Conservation (phyloP, 2,888 invertebrate genomes). For the Nasonia oneida region DNA sequence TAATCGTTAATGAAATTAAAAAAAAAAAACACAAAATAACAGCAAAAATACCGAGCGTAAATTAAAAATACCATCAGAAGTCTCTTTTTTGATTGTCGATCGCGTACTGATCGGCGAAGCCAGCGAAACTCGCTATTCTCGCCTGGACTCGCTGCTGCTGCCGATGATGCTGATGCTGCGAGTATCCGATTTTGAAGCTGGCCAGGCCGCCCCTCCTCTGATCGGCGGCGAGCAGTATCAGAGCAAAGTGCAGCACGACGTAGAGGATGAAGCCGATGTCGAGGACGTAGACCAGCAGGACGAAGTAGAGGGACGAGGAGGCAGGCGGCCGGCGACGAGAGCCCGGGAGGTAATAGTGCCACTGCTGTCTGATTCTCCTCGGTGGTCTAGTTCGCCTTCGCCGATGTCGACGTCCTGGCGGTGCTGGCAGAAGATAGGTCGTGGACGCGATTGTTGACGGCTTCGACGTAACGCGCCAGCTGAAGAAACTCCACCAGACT, state of each 20-base stretch:
- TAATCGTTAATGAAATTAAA: too few relatives aligned
- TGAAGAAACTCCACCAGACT: slow-evolving; percentile 74
- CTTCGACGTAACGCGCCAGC: slow-evolving; percentile 70
- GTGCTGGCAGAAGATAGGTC: neutral
- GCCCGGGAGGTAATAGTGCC: neutral
- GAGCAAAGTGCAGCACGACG: slow-evolving; percentile 29
- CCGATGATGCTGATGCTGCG: neutral
- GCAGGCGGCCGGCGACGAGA: neutral
- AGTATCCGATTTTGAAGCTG: neutral
- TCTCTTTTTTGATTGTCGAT: slow-evolving; percentile 37
- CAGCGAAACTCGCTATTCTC: neutral
- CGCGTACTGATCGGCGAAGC: neutral
- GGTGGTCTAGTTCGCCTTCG: neutral
- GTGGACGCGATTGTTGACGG: slow-evolving; percentile 61
- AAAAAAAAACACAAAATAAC: neutral
- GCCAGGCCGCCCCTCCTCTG: neutral
- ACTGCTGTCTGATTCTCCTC: neutral
- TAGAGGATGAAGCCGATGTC: slow-evolving; percentile 30
- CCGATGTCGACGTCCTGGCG: neutral
- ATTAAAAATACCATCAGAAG: slow-evolving; percentile 35
- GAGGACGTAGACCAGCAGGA: slow-evolving; percentile 7
- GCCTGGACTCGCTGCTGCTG: neutral
- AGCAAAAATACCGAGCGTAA: neutral
- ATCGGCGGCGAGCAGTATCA: neutral
- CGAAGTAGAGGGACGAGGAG: slow-evolving; percentile 11